Base-by-base conservation (phyloP, 2,888 invertebrate genomes). In the Drosophila peninsularis region DNA sequence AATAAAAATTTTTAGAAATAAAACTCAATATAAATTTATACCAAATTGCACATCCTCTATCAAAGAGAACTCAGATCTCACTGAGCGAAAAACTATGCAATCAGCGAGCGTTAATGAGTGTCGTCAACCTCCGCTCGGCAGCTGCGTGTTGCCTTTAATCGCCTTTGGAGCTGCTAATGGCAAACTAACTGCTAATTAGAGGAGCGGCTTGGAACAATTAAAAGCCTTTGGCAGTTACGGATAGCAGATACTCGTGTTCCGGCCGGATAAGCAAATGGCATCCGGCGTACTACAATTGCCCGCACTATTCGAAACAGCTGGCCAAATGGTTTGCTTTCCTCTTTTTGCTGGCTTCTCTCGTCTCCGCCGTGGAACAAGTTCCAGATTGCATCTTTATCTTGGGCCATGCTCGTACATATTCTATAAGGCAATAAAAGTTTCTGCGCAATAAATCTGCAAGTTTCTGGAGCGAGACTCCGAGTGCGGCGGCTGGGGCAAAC, bases 361-460 rank as follows among this genome's bases (percentile, higher is more conserved):
- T 52, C 36, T 52, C 11, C 24, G 6, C 24, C 24, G 36, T 37
- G 21, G 67, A 87, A 83, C 84, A 83, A 87, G 72, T 87, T 78
- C 71, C 83, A 84, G 83, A 84, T 84, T 87, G 88, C 89, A 87
- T 78, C 78, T 75, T 75, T 74, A 87, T 79, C 88, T 81, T 52
- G 60, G 65, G 34, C 57, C 42, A 19, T 45, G 45, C 64, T 53
- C 83, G 72, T 87, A 88, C 83, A 82, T 88, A 84, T 89, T 84
- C 88, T 84, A 73, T 56, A 78, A 71, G 89, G 83, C 83, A 89
- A 84, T 89, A 84, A 84, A 84, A 84, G 83, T 84, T 84, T 89
- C 85, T 84, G 84, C 55, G 87, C 89, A 87, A 84, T 84, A 84
- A 84, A 84, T 84, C 83, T 89, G 78, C 84, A 84, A 84, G 88